These are phyloP conservation scores for Sternarchorhynchus goeldii DNA, from an alignment of 2,797 vertebrate species.

Conservation along the genomic window DNA sequence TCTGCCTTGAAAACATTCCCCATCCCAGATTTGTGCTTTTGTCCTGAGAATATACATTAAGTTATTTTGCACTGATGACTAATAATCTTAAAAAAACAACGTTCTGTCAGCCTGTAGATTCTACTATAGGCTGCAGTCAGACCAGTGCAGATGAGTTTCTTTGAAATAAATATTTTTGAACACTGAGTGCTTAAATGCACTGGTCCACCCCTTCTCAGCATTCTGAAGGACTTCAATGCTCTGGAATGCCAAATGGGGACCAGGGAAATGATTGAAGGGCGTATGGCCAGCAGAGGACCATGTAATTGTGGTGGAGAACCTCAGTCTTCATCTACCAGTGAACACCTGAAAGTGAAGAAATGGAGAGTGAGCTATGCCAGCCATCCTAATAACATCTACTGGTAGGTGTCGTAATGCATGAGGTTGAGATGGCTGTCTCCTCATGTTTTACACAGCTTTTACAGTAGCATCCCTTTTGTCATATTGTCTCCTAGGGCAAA, in stretches of 20 bases:
- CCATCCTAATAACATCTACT: conserved; percentile 88
- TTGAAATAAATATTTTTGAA: no score
- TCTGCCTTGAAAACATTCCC: no score
- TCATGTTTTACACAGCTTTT: not conserved
- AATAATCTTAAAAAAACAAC: no score
- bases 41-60: no score
- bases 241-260: conserved; percentile 76
- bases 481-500: conserved; percentile 80
- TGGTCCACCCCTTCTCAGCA: conserved; percentile 68
- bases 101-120: no score
- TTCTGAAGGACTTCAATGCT: conserved; percentile 94
- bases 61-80: no score
- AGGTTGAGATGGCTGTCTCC: not conserved
- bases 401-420: conserved; percentile 69
- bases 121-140: no score
- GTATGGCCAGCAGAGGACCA: conserved; percentile 3
- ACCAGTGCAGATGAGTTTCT: no score
- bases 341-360: conserved; percentile 70
- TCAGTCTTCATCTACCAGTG: conserved; percentile 80
- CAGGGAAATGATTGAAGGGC: conserved; percentile 16
- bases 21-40: no score
- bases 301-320: conserved; percentile 75
- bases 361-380: conserved; percentile 87
- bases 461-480: not conserved
- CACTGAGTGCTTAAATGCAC: no score